Evolutionary conservation across 2,113 vertebrate genomes (phyloP).

Genomic region (Puntigrus tetrazona): DNA sequence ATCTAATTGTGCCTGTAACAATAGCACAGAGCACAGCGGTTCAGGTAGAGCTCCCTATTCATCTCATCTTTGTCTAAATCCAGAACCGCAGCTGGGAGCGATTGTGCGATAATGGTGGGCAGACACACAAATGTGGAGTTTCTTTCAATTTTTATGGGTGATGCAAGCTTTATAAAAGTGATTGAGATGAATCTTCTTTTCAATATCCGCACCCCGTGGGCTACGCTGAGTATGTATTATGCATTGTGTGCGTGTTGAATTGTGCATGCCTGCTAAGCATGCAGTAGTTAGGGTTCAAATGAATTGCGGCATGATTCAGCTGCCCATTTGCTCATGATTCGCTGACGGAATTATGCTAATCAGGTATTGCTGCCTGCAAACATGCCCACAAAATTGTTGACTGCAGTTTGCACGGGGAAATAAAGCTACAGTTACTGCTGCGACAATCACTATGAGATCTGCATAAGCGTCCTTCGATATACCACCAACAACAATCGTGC

Average conservation of each 20-base stretch:
- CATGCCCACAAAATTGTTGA: not conserved
- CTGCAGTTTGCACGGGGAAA: not conserved
- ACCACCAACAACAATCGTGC: not conserved
- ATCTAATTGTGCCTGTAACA: conserved; percentile 42
- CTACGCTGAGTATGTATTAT: not conserved
- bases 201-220: not conserved
- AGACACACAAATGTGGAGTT: not conserved
- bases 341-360: conserved; percentile 17
- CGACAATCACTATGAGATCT: not conserved
- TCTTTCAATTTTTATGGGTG: not conserved
- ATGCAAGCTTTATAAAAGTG: not conserved
- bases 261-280: not conserved
- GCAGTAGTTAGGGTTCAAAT: not conserved
- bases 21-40: not conserved
- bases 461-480: not conserved
- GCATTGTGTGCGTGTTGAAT: not conserved
- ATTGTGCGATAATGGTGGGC: conserved; percentile 47
- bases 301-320: not conserved
- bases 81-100: conserved; percentile 19
- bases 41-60: conserved; percentile 24
- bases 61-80: conserved; percentile 32
- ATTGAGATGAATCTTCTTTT: not conserved
- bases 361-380: not conserved
- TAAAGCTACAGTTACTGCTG: not conserved
- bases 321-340: conserved; percentile 3